Conservation (phyloP, 2,888 invertebrate species). For the Spatulosminthurus flaviceps region DNA sequence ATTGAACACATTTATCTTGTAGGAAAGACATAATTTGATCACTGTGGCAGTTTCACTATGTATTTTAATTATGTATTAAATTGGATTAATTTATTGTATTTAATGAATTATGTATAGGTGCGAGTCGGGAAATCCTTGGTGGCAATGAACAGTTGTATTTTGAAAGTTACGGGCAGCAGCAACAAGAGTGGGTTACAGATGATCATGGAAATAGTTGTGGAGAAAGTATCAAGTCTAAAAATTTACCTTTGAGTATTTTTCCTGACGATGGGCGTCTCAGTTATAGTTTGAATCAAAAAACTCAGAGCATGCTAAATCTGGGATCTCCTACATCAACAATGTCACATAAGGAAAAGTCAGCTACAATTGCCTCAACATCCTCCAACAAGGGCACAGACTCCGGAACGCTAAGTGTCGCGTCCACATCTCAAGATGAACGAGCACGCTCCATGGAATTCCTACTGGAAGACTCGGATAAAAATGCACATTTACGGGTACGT, state of each 20-base stretch:
- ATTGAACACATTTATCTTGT: no score
- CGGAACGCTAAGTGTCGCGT: slow-evolving; percentile 56
- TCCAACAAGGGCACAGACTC: background rate
- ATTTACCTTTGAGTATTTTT: slow-evolving; percentile 45
- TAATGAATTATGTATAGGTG: slow-evolving; percentile 35
- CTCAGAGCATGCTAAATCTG: slow-evolving; percentile 54
- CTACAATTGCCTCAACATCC: slow-evolving; percentile 21
- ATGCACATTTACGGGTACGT: slow-evolving; percentile 61
- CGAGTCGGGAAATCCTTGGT: slow-evolving; percentile 44
- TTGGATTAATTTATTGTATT: no score
- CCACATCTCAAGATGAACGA: slow-evolving; percentile 64
- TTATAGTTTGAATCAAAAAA: slow-evolving; percentile 47
- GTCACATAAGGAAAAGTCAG: slow-evolving; percentile 15
- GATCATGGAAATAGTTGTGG: slow-evolving; percentile 12
- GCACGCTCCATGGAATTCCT: slow-evolving; percentile 94
- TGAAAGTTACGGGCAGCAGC: slow-evolving; percentile 25
- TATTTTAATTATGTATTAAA: no score
- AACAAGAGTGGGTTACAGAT: slow-evolving; percentile 29
- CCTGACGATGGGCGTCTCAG: slow-evolving; percentile 33
- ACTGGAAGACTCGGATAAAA: slow-evolving; percentile 79
- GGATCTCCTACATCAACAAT: slow-evolving; percentile 32
- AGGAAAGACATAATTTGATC: no score
- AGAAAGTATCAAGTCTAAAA: slow-evolving; percentile 33
- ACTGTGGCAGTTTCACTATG: no score
- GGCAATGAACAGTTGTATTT: slow-evolving; percentile 27